Conservation (phyloP, 2,888 invertebrate genomes). For the Epinotia ramella region DNA sequence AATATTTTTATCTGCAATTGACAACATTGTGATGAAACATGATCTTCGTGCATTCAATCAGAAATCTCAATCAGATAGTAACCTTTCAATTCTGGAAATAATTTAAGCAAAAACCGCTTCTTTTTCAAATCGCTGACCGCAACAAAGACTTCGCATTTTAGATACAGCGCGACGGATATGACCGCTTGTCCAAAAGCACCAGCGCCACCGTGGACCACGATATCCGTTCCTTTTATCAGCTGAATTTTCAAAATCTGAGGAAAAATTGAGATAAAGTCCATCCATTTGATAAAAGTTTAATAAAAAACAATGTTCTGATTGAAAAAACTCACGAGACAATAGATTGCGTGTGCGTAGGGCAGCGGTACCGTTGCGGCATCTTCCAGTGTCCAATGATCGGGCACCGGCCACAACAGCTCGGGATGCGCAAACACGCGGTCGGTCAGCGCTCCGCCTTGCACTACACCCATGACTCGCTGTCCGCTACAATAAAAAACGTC, state of each 20-base stretch:
- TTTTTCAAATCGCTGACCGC: constrained; percentile 59
- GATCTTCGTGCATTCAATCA: neutral
- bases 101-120: constrained; percentile 56
- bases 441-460: constrained; percentile 77
- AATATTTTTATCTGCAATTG: constrained; percentile 46
- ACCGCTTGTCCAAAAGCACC: constrained; percentile 67
- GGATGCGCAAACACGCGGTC: constrained; percentile 77
- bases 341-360: constrained; percentile 84
- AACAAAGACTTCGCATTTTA: constrained; percentile 59
- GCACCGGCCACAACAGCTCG: constrained; percentile 85
- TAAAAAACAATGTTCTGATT: neutral
- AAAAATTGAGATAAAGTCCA: constrained; percentile 14
- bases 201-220: constrained; percentile 62
- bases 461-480: constrained; percentile 84
- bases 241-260: constrained; percentile 52
- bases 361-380: constrained; percentile 90
- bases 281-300: too few relatives aligned
- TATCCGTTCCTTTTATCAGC: constrained; percentile 47
- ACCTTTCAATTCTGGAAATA: constrained; percentile 65
- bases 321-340: constrained; percentile 49
- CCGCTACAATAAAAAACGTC: constrained; percentile 60
- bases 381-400: constrained; percentile 86
- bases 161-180: constrained; percentile 59
- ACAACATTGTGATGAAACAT: neutral
- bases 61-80: neutral